Percentiles rank a stretch among this genome's conserved stretches.
These are phyloP conservation scores for Coelopa frigida DNA, from an alignment of 1,140 invertebrate species.

Conservation along the genomic window DNA sequence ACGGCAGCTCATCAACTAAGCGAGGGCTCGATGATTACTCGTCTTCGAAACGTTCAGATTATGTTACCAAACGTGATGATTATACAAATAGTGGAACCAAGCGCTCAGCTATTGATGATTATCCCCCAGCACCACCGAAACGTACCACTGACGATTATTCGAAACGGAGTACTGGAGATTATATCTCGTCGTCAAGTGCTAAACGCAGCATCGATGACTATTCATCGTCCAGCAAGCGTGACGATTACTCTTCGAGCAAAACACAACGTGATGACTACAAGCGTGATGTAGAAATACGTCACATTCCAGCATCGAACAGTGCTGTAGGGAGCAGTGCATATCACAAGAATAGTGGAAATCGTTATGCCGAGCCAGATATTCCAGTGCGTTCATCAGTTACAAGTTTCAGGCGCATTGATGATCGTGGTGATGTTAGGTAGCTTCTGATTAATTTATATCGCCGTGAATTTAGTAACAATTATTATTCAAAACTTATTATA, in stretches of 20 bases:
- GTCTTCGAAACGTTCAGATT: constrained; percentile 33
- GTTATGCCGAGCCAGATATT: constrained; percentile 30
- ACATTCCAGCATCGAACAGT: constrained; percentile 23
- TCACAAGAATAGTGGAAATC: constrained; percentile 21
- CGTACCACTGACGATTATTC: constrained; percentile 21
- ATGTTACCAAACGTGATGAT: constrained; percentile 21
- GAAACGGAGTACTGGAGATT: constrained; percentile 23
- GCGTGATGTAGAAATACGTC: constrained; percentile 29
- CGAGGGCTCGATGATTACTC: constrained; percentile 32
- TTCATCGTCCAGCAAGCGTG: constrained; percentile 25
- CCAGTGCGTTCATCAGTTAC: constrained; percentile 20
- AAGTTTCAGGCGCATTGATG: constrained; percentile 29
- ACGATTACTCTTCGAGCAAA: constrained; percentile 19
- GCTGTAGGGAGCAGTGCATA: constrained; percentile 23
- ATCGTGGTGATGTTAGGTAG: constrained; percentile 24
- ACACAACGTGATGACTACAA: constrained; percentile 22
- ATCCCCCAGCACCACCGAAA: constrained; percentile 26
- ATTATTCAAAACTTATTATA: neutral
- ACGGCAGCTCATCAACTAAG: constrained; percentile 21
- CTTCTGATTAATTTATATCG: neutral
- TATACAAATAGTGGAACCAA: constrained; percentile 20
- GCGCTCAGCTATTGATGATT: constrained; percentile 34
- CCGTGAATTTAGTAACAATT: too few species aligned
- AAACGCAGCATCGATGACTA: constrained; percentile 26
- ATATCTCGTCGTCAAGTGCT: constrained; percentile 24